Base-by-base conservation (phyloP, 1,140 invertebrate genomes). In the Calliphora vicina region DNA sequence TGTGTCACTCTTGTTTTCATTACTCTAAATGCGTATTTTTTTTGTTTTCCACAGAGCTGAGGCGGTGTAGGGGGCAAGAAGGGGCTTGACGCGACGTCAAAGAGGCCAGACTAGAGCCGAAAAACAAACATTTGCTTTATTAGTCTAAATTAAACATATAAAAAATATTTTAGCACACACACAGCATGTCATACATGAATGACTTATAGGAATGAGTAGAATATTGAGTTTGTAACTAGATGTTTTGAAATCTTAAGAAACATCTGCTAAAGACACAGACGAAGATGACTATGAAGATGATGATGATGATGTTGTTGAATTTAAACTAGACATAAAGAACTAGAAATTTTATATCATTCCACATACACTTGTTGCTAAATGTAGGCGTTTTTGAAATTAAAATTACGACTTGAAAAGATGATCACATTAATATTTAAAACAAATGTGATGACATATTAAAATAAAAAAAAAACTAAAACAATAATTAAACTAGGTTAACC, bases 61-160 rank as follows among this genome's bases (percentile, higher is more conserved):
- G n/a, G n/a, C n/a, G n/a, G n/a, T 67, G 61, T 0, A 23, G 35
- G 61, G n/a, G 23, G 61, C 4, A 10, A 20, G n/a, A 67, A 20
- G 23, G 25, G 61, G n/a, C n/a, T 67, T 20, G 45, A 50, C 45
- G 45, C 13, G 45, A 50, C 35, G 35, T 20, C 9, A 23, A 67
- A 23, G 5, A 67, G n/a, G 61, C 61, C 20, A 23, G 9, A 20
- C n/a, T 20, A 67, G 61, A 67, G n/a, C 8, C 8, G 23, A 67
- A 67, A 57, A 67, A 67, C 61, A 67, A 67, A 67, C 61, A 67
- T 23, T 67, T 67, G 61, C 61, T 67, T 67, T 67, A 67, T 67
- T 67, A 23, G 61, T 67, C 61, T 20, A 67, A 67, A 67, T 67
- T 67, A 67, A 67, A 67, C 5, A 23, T 67, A 23, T 50, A n/a